A percentile compares a stretch with the other conserved stretches of the same genome.
Conservation (phyloP, 2,797 vertebrate species). For the Spinus pinus region DNA sequence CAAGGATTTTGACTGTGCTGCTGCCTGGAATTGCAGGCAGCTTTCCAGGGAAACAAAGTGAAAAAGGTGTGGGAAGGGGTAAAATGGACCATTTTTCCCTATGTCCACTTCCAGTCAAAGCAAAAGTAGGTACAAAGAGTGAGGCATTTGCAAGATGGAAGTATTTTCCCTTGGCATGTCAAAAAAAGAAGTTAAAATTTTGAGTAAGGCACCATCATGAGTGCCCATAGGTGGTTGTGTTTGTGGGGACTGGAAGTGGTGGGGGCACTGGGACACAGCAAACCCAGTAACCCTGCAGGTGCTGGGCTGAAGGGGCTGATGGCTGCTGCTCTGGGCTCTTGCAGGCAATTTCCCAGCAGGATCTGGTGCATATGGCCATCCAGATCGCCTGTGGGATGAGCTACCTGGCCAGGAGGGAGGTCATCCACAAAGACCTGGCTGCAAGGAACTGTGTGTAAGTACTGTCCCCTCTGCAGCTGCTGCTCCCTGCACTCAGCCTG, state of each 20-base stretch:
- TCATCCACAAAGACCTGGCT: conserved; percentile 98
- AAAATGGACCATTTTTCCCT: neutral
- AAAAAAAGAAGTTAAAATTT: neutral
- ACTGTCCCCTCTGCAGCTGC: neutral
- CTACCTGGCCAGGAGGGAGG: conserved; percentile 94
- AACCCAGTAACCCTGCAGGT: neutral
- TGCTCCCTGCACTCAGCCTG: neutral
- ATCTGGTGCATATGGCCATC: conserved; percentile 98
- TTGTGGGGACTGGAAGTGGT: neutral
- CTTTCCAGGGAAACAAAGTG: neutral
- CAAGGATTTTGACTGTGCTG: neutral
- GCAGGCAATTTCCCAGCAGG: conserved; percentile 97
- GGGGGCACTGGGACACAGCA: neutral
- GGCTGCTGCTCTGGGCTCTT: conserved; percentile 35
- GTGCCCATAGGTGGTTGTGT: neutral
- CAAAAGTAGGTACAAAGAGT: neutral
- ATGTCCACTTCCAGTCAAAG: neutral
- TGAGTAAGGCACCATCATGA: neutral
- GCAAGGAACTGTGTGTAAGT: conserved; percentile 99
- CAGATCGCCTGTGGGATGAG: conserved; percentile 99
- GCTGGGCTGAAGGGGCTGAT: neutral
- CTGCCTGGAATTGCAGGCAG: neutral
- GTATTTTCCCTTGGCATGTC: neutral
- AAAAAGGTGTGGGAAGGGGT: neutral
- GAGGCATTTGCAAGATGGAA: neutral